Evolutionary conservation across 2,113 vertebrate genomes (phyloP).

Genomic region (Odocoileus hemionus): DNA sequence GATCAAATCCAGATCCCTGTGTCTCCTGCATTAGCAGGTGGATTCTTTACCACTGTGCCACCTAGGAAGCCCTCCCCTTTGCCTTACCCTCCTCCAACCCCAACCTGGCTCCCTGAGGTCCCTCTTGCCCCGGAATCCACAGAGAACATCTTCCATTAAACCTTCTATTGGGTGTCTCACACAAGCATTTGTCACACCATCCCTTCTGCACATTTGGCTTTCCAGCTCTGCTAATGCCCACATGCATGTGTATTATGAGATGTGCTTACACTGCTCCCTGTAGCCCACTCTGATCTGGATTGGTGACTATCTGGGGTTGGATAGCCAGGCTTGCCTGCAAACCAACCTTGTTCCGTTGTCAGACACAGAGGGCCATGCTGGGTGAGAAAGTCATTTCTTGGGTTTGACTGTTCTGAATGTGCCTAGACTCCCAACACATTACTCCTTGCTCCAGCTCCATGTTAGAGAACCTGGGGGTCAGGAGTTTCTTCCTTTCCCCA

Average conservation of each 20-base stretch:
- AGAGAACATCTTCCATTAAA: background rate
- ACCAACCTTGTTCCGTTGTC: background rate
- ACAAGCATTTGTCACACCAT: too few species aligned
- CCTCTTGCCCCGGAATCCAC: background rate
- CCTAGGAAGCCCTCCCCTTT: background rate
- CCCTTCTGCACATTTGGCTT: background rate
- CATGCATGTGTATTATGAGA: fast-evolving
- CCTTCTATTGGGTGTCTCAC: background rate
- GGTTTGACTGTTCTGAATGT: background rate
- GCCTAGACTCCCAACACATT: background rate
- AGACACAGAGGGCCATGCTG: background rate
- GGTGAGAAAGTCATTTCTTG: background rate
- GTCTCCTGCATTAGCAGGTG: background rate
- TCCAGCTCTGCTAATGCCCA: background rate
- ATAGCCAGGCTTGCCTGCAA: background rate
- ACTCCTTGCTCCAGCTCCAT: background rate
- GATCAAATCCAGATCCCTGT: background rate
- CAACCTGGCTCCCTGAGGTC: background rate
- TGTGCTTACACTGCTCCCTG: background rate
- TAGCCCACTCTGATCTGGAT: background rate
- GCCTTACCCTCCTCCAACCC: background rate
- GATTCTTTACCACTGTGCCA: background rate
- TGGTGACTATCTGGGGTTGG: background rate
- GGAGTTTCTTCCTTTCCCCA: background rate
- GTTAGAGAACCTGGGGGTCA: background rate